Evolutionary conservation across 2,888 invertebrate genomes (phyloP), one percentile per base, ranked within the genome.

Genomic region (Parthenolecanium corni): DNA sequence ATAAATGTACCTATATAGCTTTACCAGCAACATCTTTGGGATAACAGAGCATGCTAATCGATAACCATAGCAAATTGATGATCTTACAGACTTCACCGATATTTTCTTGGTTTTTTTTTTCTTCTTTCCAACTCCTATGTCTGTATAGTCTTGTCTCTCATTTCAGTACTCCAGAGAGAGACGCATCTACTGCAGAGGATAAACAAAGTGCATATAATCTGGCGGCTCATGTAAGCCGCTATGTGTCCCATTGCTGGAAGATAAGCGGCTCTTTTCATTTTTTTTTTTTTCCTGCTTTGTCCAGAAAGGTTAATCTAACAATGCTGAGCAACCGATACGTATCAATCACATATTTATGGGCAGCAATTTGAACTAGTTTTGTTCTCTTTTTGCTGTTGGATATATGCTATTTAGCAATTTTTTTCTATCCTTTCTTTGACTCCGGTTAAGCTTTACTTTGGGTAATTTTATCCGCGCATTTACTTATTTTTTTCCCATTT

Each of bases 21-120:
- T 31, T 31, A 31, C 31, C 31, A 6, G 9, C 9, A 31, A 9
- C 5, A 31, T n/a, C n/a, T n/a, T n/a, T n/a, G 9, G 31, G 31
- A 31, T 31, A 31, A 31, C 31, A 58, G 47, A 58, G 36, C 58
- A 58, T 58, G 58, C 58, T 47, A 58, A 58, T 58, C 58, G 58
- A 58, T 58, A 36, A 58, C 58, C 58, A 49, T 36, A 38, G 38
- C 58, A 31, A 58, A 58, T 58, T 58, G 46, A 57, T 18, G 20
- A 31, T 57, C 46, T 31, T 21, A 21, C 21, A 11, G 11, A 14
- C 20, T 40, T n/a, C n/a, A 12, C 9, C 16, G 52, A 5, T 5
- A 18, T 20, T 5, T n/a, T 52, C 23, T 25, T 52, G 11, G 31
- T 9, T 12, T 20, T 25, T 36, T 5, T 52, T 1, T 25, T 9